phyloP scores from a whole-genome alignment of 2,888 invertebrate species.

The Eurytoma californica region DNA sequence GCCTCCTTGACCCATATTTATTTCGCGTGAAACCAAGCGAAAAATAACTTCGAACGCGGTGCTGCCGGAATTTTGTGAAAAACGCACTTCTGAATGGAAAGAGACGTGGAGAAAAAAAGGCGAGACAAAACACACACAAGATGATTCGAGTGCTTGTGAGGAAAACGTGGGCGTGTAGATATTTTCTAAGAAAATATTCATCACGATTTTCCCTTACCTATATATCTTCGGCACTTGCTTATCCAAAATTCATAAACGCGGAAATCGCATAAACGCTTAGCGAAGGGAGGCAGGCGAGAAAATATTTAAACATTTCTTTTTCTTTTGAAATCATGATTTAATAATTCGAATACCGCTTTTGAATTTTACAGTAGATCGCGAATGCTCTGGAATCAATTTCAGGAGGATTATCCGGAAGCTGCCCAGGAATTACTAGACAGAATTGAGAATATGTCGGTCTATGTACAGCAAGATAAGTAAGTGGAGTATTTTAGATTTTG shows the following conservation, averaged over 20 bases:
- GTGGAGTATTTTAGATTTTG: conserved; percentile 66
- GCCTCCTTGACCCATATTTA: conserved; percentile 5
- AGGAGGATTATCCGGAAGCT: conserved; percentile 86
- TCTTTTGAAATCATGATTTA: background rate
- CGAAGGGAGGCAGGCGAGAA: background rate
- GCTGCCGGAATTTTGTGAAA: background rate
- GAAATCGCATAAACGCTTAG: background rate
- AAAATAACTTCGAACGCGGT: background rate
- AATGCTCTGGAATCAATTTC: conserved; percentile 67
- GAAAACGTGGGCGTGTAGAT: background rate
- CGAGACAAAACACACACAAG: too few relatives aligned
- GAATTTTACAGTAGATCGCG: conserved; percentile 53
- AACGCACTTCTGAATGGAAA: background rate
- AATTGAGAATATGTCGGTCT: conserved; percentile 58
- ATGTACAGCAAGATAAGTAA: conserved; percentile 83
- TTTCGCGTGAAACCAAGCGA: background rate
- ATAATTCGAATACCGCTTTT: conserved; percentile 18
- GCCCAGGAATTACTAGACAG: conserved; percentile 82
- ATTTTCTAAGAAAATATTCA: conserved; percentile 6
- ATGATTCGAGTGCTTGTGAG: background rate
- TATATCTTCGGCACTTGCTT: background rate
- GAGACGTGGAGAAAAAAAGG: background rate
- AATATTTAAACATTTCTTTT: background rate
- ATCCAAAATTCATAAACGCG: background rate
- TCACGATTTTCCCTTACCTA: conserved; percentile 1